phyloP scores from a whole-genome alignment of 2,888 invertebrate species.

The Melanostoma scalare region DNA sequence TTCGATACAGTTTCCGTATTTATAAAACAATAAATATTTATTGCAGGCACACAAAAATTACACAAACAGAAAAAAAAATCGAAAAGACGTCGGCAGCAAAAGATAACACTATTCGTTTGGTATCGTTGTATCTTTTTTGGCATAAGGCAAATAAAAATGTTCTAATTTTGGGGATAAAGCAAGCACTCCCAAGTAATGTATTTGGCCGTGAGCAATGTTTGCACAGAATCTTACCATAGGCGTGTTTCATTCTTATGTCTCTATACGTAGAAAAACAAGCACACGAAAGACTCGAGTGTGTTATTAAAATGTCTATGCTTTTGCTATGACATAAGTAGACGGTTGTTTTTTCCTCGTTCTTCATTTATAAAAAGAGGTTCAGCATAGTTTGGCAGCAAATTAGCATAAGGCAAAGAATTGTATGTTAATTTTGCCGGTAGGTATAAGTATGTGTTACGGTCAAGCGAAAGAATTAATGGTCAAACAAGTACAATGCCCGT shows the following conservation, averaged over 20 bases:
- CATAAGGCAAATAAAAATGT: constrained; percentile 11
- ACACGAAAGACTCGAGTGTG: background rate
- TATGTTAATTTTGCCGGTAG: background rate
- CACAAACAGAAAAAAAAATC: background rate
- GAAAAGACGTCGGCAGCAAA: background rate
- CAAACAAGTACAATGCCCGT: constrained; percentile 22
- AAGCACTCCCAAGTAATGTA: constrained; percentile 10
- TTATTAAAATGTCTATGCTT: constrained; percentile 29
- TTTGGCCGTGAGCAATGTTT: constrained; percentile 55
- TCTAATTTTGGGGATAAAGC: constrained; percentile 24
- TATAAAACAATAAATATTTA: constrained; percentile 52
- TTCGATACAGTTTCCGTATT: constrained; percentile 25
- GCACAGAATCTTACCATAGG: constrained; percentile 52
- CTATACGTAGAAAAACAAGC: background rate
- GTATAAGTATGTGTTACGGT: background rate
- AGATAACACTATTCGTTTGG: constrained; percentile 15
- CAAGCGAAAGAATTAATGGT: background rate
- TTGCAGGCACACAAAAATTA: background rate
- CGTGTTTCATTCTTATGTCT: constrained; percentile 30
- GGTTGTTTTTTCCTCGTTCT: background rate
- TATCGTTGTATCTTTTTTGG: background rate
- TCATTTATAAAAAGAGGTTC: constrained; percentile 2
- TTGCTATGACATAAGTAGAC: background rate
- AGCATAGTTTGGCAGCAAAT: constrained; percentile 12
- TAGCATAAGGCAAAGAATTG: constrained; percentile 6